A percentile compares a stretch with the other conserved stretches of the same genome.
These are phyloP conservation scores for Hephaestus fuliginosus DNA, from an alignment of 2,797 vertebrate species.

Conservation along the genomic window DNA sequence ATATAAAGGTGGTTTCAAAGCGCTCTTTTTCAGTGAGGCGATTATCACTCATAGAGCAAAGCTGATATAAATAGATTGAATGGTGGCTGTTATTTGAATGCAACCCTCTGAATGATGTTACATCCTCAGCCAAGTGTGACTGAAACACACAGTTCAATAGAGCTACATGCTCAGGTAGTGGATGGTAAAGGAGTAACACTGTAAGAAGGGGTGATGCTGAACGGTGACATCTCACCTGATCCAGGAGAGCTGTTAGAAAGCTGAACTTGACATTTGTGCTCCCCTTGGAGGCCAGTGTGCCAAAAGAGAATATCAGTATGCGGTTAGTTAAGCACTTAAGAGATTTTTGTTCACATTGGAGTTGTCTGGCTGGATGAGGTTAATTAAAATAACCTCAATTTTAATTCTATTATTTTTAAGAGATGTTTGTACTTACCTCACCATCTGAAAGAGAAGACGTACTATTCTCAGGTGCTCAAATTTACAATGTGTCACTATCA, in stretches of 20 bases:
- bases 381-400: conserved; percentile 21
- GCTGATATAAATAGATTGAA: not conserved
- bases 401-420: not conserved
- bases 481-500: conserved; percentile 7
- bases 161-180: not conserved
- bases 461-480: conserved; percentile 3
- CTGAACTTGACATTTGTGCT: conserved; percentile 32
- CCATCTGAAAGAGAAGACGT: conserved; percentile 29
- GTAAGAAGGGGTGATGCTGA: conserved; percentile 14
- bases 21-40: not conserved
- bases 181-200: not conserved
- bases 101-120: not conserved
- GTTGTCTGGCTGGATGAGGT: conserved; percentile 5
- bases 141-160: not conserved
- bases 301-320: not conserved
- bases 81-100: conserved; percentile 5
- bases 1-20: conserved; percentile 3
- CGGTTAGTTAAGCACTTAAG: conserved; percentile 18
- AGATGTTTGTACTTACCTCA: not conserved
- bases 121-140: conserved; percentile 13
- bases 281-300: not conserved
- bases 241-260: conserved; percentile 15
- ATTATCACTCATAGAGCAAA: not conserved
- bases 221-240: conserved; percentile 19
- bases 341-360: not conserved